Conservation (phyloP, 2,113 vertebrate genomes). For the Engraulis encrasicolus region DNA sequence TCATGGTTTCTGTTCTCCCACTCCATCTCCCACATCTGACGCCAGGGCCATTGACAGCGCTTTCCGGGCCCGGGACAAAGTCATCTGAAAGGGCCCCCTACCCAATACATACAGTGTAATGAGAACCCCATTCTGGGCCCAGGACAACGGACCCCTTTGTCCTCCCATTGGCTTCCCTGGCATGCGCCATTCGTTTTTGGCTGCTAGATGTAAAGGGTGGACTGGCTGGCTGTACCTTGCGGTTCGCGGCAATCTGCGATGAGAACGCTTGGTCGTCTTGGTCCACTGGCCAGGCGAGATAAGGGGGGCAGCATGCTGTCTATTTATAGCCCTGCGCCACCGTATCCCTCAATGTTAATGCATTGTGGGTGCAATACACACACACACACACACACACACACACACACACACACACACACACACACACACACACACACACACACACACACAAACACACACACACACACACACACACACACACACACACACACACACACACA, state of each 20-base stretch:
- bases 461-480: conserved; percentile 23
- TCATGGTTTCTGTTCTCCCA: conserved; percentile 1
- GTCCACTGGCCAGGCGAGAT: conserved; percentile 49
- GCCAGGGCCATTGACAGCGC: too few relatives aligned
- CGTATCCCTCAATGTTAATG: neutral
- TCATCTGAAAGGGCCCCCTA: too few relatives aligned
- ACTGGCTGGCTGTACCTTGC: conserved; percentile 17
- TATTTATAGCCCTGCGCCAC: conserved; percentile 33
- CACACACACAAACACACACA: neutral
- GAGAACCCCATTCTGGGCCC: too few relatives aligned
- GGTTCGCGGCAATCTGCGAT: conserved; percentile 36
- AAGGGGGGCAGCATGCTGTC: conserved; percentile 26
- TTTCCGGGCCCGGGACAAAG: too few relatives aligned
- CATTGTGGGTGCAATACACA: conserved; percentile 28
- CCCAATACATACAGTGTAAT: too few relatives aligned
- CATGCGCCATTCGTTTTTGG: neutral
- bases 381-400: conserved; percentile 11
- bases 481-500: conserved; percentile 22
- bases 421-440: conserved; percentile 24
- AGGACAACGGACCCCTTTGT: too few relatives aligned
- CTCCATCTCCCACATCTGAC: too few relatives aligned
- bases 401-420: too few relatives aligned
- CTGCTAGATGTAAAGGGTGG: conserved; percentile 19
- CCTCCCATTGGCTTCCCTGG: too few relatives aligned
- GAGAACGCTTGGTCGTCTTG: neutral